phyloP scores from a whole-genome alignment of 2,113 vertebrate species.

The Lampris incognitus region DNA sequence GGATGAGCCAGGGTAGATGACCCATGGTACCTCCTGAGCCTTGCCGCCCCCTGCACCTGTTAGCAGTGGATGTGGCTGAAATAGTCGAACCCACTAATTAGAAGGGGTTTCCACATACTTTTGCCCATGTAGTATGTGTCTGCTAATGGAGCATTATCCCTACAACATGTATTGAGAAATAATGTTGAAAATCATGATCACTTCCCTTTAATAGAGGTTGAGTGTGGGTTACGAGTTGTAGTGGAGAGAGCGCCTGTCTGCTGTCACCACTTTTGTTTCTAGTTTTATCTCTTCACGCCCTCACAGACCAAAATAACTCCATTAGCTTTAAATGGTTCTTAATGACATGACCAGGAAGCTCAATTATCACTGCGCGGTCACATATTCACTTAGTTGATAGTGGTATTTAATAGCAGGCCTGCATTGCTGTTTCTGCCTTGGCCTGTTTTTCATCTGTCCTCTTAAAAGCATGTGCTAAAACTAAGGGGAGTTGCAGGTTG shows the following conservation, averaged over 20 bases:
- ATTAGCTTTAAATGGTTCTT: slow-evolving; percentile 35
- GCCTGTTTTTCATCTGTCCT: not conserved
- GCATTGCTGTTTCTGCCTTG: not conserved
- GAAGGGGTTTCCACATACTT: no score
- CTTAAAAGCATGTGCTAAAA: not conserved
- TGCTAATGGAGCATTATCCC: no score
- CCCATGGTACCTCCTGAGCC: no score
- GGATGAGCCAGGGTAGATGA: no score
- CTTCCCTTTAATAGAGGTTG: not conserved
- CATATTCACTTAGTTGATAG: not conserved
- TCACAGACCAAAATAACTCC: slow-evolving; percentile 7
- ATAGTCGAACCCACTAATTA: no score
- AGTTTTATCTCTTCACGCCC: not conserved
- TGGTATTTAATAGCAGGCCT: slow-evolving; percentile 15
- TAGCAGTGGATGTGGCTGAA: no score
- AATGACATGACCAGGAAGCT: slow-evolving; percentile 19
- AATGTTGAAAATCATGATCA: no score
- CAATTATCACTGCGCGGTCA: slow-evolving; percentile 12
- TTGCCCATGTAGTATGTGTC: no score
- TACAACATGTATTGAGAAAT: no score
- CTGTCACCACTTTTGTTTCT: slow-evolving; percentile 6
- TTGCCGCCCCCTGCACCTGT: no score
- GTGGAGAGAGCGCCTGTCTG: not conserved
- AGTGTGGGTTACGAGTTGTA: slow-evolving; percentile 3
- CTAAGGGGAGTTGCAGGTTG: not conserved